Percentiles rank a stretch among this genome's conserved stretches.
These are phyloP conservation scores for Parasteatoda lunata DNA, from an alignment of 2,888 invertebrate species.

Conservation along the genomic window DNA sequence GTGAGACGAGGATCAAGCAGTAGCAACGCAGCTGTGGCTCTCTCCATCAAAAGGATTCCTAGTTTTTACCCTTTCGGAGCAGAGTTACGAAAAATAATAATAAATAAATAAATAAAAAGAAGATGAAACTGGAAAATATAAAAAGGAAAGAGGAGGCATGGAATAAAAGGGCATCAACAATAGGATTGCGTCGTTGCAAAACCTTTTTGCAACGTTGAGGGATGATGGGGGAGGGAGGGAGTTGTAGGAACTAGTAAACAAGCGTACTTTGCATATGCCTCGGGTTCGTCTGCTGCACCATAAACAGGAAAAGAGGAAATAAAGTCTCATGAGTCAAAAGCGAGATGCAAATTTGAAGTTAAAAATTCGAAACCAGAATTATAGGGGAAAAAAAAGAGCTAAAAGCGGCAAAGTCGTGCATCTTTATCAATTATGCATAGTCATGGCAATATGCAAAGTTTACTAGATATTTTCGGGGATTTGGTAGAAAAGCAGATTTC, in stretches of 20 bases:
- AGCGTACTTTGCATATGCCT: slow-evolving; percentile 4
- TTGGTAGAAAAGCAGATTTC: slow-evolving; percentile 27
- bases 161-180: slow-evolving; percentile 55
- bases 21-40: slow-evolving; percentile 59
- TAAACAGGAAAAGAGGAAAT: slow-evolving; percentile 3
- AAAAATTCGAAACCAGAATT: slow-evolving; percentile 19
- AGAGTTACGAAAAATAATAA: slow-evolving; percentile 4
- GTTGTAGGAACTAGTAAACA: slow-evolving; percentile 36
- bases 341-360: slow-evolving; percentile 57
- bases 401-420: slow-evolving; percentile 25
- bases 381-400: slow-evolving; percentile 6
- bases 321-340: slow-evolving; percentile 7
- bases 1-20: slow-evolving; percentile 65
- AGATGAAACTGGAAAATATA: background rate
- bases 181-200: slow-evolving; percentile 56
- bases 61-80: slow-evolving; percentile 50
- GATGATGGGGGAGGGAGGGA: slow-evolving; percentile 13
- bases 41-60: slow-evolving; percentile 61
- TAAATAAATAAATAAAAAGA: background rate
- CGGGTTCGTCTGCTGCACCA: slow-evolving; percentile 7
- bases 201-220: slow-evolving; percentile 19
- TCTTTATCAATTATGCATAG: slow-evolving; percentile 65
- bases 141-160: background rate
- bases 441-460: background rate
- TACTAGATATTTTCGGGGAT: background rate